Percentiles rank a stretch among this genome's conserved stretches.
Evolutionary conservation across 2,888 invertebrate species (phyloP).

Genomic region (Halictus ligatus): DNA sequence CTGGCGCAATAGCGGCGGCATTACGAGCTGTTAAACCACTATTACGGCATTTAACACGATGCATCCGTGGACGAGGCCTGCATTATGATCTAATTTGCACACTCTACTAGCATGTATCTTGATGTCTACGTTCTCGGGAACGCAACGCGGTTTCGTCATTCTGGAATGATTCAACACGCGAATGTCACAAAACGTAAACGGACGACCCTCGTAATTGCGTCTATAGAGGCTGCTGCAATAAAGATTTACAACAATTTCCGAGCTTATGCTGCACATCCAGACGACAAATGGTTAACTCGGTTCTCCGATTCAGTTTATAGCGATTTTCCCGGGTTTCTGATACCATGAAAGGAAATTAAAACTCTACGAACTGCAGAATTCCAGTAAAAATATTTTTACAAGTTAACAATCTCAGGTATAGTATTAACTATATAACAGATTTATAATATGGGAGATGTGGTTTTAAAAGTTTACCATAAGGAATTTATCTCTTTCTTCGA

Average conservation of each 20-base stretch:
- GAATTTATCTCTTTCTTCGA: too few species aligned
- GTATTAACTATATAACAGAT: too few species aligned
- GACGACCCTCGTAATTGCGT: not conserved
- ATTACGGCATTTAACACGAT: conserved; percentile 51
- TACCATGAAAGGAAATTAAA: not conserved
- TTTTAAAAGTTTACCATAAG: too few species aligned
- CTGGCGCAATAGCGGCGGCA: conserved; percentile 29
- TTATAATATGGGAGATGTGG: too few species aligned
- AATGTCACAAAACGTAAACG: conserved; percentile 10
- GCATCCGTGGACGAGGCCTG: conserved; percentile 31
- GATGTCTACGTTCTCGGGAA: conserved; percentile 19
- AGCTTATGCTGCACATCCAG: not conserved
- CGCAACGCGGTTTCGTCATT: not conserved
- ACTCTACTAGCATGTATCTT: conserved; percentile 16
- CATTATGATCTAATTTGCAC: conserved; percentile 46
- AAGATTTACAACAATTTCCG: not conserved
- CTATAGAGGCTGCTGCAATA: not conserved
- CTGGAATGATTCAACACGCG: conserved; percentile 15
- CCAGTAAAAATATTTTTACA: too few species aligned
- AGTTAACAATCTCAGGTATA: too few species aligned
- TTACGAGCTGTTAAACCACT: conserved; percentile 52
- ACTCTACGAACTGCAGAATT: not conserved
- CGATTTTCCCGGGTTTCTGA: not conserved
- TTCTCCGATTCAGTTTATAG: not conserved
- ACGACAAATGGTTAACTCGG: not conserved